Evolutionary conservation across 2,113 vertebrate genomes (phyloP).

Genomic region (Falcunculus frontatus): DNA sequence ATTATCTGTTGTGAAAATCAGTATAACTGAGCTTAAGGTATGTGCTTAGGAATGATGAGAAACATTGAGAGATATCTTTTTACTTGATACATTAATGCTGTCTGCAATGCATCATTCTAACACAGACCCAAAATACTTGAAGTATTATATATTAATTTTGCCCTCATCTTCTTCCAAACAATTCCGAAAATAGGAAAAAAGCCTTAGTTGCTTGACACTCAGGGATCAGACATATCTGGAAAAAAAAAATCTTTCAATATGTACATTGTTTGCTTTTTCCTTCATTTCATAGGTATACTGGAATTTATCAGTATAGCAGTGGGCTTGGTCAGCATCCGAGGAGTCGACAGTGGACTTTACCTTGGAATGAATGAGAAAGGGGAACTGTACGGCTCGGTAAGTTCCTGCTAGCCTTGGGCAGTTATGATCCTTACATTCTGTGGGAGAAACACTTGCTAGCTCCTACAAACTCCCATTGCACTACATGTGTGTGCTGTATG

Average conservation of each 20-base stretch:
- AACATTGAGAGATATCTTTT: background rate
- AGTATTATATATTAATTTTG: background rate
- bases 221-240: background rate
- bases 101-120: background rate
- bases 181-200: background rate
- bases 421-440: background rate
- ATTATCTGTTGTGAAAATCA: background rate
- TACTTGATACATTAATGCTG: background rate
- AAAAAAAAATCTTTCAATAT: background rate
- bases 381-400: constrained; percentile 94
- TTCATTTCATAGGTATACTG: constrained; percentile 85
- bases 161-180: background rate
- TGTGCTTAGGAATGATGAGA: background rate
- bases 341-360: constrained; percentile 97
- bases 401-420: constrained; percentile 45
- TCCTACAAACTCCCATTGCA: background rate
- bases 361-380: constrained; percentile 96
- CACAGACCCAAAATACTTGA: background rate
- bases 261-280: constrained; percentile 29
- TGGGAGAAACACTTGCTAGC: background rate
- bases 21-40: background rate
- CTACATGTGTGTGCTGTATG: background rate
- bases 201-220: background rate
- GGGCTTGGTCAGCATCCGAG: constrained; percentile 96
- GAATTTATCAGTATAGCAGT: constrained; percentile 99